Evolutionary conservation across 2,113 vertebrate genomes (phyloP).

Genomic region (Daubentonia madagascariensis): DNA sequence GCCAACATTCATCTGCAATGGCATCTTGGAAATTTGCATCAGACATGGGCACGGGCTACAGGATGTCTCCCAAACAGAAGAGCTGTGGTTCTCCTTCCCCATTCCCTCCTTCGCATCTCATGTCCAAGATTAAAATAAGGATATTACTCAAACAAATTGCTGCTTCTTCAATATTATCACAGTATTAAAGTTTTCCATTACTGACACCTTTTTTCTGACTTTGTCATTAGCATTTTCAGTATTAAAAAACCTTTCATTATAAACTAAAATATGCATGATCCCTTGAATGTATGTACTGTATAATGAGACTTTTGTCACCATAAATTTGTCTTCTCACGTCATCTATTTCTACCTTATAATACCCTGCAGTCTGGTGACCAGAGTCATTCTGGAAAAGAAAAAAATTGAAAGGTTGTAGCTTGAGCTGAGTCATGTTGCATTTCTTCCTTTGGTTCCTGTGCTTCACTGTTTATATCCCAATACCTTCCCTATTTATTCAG

Average conservation of each 20-base stretch:
- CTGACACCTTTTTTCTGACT: background rate
- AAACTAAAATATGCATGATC: background rate
- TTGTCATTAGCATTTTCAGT: constrained; percentile 61
- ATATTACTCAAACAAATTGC: constrained; percentile 1
- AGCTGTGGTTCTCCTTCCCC: background rate
- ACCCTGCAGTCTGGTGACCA: background rate
- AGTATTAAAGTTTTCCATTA: background rate
- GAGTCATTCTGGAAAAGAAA: background rate
- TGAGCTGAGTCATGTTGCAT: rapidly evolving
- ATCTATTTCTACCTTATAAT: background rate
- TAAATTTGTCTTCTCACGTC: background rate
- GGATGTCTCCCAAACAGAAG: background rate
- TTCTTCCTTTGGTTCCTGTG: too few species aligned
- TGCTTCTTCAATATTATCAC: background rate
- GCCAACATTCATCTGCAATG: rapidly evolving
- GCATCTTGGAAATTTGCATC: background rate
- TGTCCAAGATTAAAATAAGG: constrained; percentile 23
- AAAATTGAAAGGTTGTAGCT: rapidly evolving
- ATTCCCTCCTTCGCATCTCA: background rate
- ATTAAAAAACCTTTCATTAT: constrained; percentile 52
- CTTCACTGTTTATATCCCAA: rapidly evolving
- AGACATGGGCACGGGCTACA: rapidly evolving
- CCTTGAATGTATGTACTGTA: background rate
- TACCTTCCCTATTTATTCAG: background rate
- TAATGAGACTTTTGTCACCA: constrained; percentile 30